These are phyloP conservation scores for Engraulis encrasicolus DNA, from an alignment of 2,113 vertebrate species.

Conservation along the genomic window DNA sequence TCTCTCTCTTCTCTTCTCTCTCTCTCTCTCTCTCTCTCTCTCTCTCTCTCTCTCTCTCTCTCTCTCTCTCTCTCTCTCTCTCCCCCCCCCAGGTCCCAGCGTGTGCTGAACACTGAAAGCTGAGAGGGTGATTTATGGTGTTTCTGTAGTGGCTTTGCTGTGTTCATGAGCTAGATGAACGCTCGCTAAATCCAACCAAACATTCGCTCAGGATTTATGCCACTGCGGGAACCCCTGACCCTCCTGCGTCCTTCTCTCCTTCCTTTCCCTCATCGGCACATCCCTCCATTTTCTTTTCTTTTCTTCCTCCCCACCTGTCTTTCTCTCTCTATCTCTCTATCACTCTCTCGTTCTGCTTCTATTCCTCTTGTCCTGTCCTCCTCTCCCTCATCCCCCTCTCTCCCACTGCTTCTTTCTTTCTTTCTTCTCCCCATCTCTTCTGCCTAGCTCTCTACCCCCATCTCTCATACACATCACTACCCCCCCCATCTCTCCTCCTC, in stretches of 20 bases:
- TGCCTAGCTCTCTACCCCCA: too few relatives aligned
- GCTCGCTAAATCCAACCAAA: background rate
- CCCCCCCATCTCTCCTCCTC: too few relatives aligned
- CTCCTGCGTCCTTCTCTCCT: background rate
- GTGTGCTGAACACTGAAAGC: background rate
- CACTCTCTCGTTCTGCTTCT: background rate
- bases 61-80: too few relatives aligned
- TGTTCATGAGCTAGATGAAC: slow-evolving; percentile 8
- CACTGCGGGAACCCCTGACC: background rate
- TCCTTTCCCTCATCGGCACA: background rate
- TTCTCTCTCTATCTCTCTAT: background rate
- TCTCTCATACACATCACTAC: too few relatives aligned
- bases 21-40: too few relatives aligned
- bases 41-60: too few relatives aligned
- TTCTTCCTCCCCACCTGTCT: background rate
- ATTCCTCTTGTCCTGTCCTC: background rate
- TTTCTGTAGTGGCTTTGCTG: background rate
- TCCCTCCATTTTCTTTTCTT: background rate
- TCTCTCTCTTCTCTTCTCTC: too few relatives aligned
- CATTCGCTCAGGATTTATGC: background rate
- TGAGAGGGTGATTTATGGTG: slow-evolving; percentile 1
- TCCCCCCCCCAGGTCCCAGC: too few relatives aligned
- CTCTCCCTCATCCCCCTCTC: background rate
- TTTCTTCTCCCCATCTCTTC: too few relatives aligned
- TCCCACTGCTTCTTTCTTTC: background rate